phyloP scores from a whole-genome alignment of 1,140 invertebrate genomes.

The Subanguina moxae region DNA sequence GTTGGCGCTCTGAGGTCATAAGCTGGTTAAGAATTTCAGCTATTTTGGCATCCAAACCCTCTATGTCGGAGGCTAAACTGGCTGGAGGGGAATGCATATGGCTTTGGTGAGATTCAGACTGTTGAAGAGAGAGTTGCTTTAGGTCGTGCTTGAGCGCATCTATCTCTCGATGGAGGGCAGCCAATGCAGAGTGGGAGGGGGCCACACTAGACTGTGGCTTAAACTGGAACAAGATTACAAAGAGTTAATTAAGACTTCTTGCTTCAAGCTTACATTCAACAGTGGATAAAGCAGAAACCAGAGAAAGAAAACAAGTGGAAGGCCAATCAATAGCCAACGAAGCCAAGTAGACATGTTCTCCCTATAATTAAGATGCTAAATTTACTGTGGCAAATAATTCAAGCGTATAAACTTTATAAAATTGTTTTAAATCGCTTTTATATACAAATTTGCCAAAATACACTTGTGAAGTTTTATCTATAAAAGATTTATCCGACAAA shows the following conservation, averaged over 20 bases:
- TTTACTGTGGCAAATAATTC: no score
- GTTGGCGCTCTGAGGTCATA: conserved; percentile 6
- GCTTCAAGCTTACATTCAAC: no score
- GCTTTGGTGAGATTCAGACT: background rate
- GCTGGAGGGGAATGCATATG: background rate
- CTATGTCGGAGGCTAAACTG: background rate
- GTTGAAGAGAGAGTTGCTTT: background rate
- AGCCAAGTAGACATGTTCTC: background rate
- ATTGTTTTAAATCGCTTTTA: no score
- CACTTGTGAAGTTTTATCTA: no score
- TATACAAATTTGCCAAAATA: no score
- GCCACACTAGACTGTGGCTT: no score
- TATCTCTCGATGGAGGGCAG: background rate
- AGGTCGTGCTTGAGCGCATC: background rate
- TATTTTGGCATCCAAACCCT: conserved; percentile 7
- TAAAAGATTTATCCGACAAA: no score
- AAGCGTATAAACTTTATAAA: no score
- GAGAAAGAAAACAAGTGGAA: background rate
- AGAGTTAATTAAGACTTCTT: no score
- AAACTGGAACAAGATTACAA: no score
- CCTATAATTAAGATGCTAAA: background rate
- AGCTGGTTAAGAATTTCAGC: conserved; percentile 11
- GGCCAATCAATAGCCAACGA: background rate
- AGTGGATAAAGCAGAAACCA: background rate
- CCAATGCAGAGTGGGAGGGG: background rate